Percentiles rank a stretch among this genome's conserved stretches.
Evolutionary conservation across 2,888 invertebrate species (phyloP).

Genomic region (Agrilus biguttatus): DNA sequence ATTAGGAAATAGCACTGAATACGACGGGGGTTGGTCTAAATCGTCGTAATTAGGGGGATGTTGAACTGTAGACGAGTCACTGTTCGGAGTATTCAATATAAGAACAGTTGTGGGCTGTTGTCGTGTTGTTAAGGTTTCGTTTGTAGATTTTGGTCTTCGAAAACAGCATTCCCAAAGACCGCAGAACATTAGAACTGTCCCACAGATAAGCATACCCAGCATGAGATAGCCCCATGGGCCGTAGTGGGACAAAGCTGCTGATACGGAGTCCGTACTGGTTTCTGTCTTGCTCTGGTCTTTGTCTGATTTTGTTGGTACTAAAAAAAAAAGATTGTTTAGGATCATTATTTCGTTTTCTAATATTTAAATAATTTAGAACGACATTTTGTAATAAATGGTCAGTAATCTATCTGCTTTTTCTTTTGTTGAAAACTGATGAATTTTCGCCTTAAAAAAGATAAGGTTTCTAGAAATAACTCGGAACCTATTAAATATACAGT

Average conservation of each 20-base stretch:
- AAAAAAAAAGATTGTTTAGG: conserved; percentile 1
- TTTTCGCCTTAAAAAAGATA: too few relatives aligned
- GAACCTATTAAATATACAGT: too few relatives aligned
- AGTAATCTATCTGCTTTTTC: too few relatives aligned
- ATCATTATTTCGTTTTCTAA: not conserved
- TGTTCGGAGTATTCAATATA: conserved; percentile 18
- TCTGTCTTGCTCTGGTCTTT: conserved; percentile 9
- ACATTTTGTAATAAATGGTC: too few relatives aligned
- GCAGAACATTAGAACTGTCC: conserved; percentile 53
- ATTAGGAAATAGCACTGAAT: conserved; percentile 48
- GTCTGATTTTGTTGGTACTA: conserved; percentile 10
- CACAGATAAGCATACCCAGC: conserved; percentile 55
- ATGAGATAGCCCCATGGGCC: conserved; percentile 63
- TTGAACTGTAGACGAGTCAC: conserved; percentile 16
- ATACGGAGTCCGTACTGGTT: conserved; percentile 23
- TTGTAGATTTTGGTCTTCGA: conserved; percentile 28
- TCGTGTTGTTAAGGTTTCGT: conserved; percentile 12
- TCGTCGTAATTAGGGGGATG: conserved; percentile 51
- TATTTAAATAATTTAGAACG: too few relatives aligned
- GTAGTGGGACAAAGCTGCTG: conserved; percentile 50
- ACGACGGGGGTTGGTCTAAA: conserved; percentile 46
- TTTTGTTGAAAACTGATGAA: too few relatives aligned
- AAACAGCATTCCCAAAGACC: conserved; percentile 46
- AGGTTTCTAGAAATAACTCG: too few relatives aligned
- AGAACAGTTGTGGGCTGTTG: conserved; percentile 20